Conservation (phyloP, 2,888 invertebrate genomes). For the Hecatera dysodea region DNA sequence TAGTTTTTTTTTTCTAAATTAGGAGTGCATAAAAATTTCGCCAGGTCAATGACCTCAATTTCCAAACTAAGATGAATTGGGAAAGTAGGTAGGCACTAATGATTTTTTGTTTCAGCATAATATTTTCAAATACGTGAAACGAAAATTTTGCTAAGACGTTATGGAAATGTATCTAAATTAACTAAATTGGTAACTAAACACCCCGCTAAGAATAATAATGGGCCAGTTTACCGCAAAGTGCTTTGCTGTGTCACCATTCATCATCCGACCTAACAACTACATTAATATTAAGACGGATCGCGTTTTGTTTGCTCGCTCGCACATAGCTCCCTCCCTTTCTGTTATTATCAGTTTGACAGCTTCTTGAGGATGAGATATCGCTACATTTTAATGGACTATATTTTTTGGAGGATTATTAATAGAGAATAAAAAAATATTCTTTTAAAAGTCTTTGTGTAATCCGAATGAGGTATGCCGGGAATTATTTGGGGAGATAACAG, state of each 20-base stretch:
- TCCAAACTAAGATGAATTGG: too few species aligned
- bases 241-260: slow-evolving; percentile 89
- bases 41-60: not conserved
- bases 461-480: slow-evolving; percentile 46
- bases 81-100: too few species aligned
- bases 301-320: slow-evolving; percentile 70
- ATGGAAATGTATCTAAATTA: slow-evolving; percentile 73
- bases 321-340: slow-evolving; percentile 72
- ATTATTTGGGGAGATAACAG: slow-evolving; percentile 35
- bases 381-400: slow-evolving; percentile 67
- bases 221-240: slow-evolving; percentile 86
- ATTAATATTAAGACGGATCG: slow-evolving; percentile 87
- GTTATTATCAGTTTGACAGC: slow-evolving; percentile 81
- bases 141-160: slow-evolving; percentile 41
- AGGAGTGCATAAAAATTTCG: not conserved
- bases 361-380: slow-evolving; percentile 70
- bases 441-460: slow-evolving; percentile 43
- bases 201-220: slow-evolving; percentile 84
- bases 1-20: not conserved
- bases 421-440: slow-evolving; percentile 55
- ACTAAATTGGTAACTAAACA: slow-evolving; percentile 80
- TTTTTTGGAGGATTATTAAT: slow-evolving; percentile 67
- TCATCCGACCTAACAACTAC: slow-evolving; percentile 83
- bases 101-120: not conserved
- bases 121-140: slow-evolving; percentile 20